phyloP scores from a whole-genome alignment of 2,113 vertebrate species.

The Coreoperca whiteheadi region DNA sequence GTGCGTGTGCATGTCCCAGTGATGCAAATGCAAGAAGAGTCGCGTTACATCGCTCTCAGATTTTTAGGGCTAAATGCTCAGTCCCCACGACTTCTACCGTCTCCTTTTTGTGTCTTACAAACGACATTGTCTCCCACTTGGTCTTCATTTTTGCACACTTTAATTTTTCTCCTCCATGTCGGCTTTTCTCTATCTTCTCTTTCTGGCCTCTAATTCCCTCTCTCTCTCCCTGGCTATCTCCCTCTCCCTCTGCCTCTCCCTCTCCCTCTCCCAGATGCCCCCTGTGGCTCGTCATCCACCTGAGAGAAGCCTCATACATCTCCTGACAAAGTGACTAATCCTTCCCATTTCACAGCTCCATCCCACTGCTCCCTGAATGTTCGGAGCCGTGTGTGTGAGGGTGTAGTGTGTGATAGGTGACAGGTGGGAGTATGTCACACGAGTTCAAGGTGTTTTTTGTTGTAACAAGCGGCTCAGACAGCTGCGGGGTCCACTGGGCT shows the following conservation, averaged over 20 bases:
- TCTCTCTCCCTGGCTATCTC: conserved; percentile 29
- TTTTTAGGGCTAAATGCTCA: conserved; percentile 36
- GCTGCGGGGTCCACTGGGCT: conserved; percentile 42
- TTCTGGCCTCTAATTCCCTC: conserved; percentile 46
- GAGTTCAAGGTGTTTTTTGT: conserved; percentile 71
- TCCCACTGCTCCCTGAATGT: conserved; percentile 70
- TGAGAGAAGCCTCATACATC: conserved; percentile 76
- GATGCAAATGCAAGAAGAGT: conserved; percentile 46
- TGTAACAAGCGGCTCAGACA: conserved; percentile 66
- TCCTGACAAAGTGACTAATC: conserved; percentile 85
- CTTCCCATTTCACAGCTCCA: conserved; percentile 79
- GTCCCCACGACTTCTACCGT: conserved; percentile 5
- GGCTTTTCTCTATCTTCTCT: conserved; percentile 44
- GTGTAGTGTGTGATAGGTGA: conserved; percentile 58
- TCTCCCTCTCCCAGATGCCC: conserved; percentile 48
- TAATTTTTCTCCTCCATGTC: conserved; percentile 27
- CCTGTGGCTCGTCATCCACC: conserved; percentile 75
- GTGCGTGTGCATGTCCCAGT: conserved; percentile 22
- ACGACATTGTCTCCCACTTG: conserved; percentile 19
- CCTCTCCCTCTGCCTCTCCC: conserved; percentile 35
- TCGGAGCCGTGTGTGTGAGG: conserved; percentile 5
- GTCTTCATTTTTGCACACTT: conserved; percentile 62
- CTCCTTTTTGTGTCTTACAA: conserved; percentile 13
- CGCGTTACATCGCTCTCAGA: conserved; percentile 6
- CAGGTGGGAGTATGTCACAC: conserved; percentile 69